A percentile compares a stretch with the other conserved stretches of the same genome.
These are phyloP conservation scores for Bubalus kerabau DNA, from an alignment of 2,113 vertebrate genomes.

Conservation along the genomic window DNA sequence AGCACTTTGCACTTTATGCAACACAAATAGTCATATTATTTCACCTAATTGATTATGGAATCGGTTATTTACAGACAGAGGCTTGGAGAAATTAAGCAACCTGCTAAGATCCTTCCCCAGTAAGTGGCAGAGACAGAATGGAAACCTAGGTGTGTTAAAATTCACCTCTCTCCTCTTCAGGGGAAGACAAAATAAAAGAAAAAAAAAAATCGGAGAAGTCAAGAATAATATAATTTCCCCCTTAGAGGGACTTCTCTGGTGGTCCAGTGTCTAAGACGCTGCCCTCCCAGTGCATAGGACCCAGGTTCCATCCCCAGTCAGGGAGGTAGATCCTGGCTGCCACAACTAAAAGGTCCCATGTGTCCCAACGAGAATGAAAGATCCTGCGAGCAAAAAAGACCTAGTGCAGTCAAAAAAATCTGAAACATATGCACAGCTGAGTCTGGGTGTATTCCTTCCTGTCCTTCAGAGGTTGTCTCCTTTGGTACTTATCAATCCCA, in stretches of 20 bases:
- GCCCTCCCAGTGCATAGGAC: neutral
- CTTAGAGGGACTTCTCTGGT: neutral
- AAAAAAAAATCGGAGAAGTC: neutral
- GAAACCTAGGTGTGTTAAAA: neutral
- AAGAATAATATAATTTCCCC: neutral
- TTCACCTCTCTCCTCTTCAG: neutral
- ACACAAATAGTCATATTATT: neutral
- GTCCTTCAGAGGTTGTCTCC: neutral
- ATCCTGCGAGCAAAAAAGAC: neutral
- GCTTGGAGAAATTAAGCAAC: conserved; percentile 6
- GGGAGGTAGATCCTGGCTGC: neutral
- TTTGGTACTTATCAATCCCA: neutral
- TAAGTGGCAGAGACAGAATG: neutral
- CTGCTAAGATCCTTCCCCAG: neutral
- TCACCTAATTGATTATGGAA: neutral
- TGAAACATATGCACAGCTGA: neutral
- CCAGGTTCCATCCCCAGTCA: neutral
- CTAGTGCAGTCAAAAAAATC: neutral
- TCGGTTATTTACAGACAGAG: neutral
- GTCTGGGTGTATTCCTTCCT: neutral
- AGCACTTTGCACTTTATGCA: neutral
- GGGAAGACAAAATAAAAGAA: neutral
- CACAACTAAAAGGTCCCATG: neutral
- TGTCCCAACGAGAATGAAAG: neutral
- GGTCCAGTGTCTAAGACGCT: neutral